Evolutionary conservation across 2,888 invertebrate species (phyloP), one percentile per base, ranked within the genome.

Genomic region (Aradus depressus): DNA sequence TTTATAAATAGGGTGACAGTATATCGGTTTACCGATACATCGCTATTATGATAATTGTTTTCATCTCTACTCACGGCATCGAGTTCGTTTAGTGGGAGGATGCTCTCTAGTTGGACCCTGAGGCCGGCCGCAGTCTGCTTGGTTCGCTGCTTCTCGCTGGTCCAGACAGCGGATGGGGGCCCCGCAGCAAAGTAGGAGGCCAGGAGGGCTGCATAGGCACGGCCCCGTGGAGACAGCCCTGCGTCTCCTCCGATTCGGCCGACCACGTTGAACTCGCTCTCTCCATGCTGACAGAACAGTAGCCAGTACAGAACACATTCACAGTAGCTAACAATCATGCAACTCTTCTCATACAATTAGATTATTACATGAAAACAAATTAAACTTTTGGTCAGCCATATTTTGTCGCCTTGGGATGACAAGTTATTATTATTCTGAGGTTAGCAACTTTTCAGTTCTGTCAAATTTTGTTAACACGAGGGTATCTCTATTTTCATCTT

Each of bases 211-310:
- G 83, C 84, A 69, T 90, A 92, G 65, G 79, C 71, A 61, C 79
- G 71, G 1, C 93, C 93, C 21, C 89, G 76, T 0, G 82, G 76
- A 5, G 91, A 91, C 35, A 95, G 71, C 21, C 80, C 79, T 10
- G 91, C 83, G 67, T 95, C 89, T 2, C 93, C 93, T 0, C 93
- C 95, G 60, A 95, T 89, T 54, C 87, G 77, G 0, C 93, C 93
- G 12, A 86, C 70, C 2, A 89, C 79, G 68, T 95, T 95, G 74
- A 84, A 88, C 63, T 88, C 85, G 65, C 89, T 90, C 68, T 95
- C 93, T 2, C 93, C 93, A 67, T 95, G 93, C 87, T 89, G 67
- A 3, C 67, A 37, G 38, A 34, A 47, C 21, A 44, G 25, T 19
- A 12, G 18, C 12, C 28, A 31, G 10, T 31, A 10, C 5, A 35